phyloP scores from a whole-genome alignment of 2,797 vertebrate species.

The Cheirogaleus major region DNA sequence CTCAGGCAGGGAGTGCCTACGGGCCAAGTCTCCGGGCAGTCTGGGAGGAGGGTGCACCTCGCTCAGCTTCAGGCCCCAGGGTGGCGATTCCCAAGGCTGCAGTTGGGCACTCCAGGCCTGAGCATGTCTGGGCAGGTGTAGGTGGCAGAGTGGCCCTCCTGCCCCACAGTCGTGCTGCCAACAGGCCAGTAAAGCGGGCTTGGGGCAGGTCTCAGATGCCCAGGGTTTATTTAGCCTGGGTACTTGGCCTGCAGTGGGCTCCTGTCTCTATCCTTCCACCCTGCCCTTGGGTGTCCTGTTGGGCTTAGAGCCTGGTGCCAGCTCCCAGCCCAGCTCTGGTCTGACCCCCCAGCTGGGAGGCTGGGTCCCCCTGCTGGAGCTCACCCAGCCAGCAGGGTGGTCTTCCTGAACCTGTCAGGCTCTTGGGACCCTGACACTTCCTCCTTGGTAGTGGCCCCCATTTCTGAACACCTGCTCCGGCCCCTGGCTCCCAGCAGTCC shows the following conservation, averaged over 20 bases:
- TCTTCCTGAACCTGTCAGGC: background rate
- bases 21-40: background rate
- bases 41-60: background rate
- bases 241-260: background rate
- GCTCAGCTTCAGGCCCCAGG: background rate
- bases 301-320: rapidly evolving
- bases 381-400: background rate
- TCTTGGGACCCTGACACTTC: background rate
- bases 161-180: background rate
- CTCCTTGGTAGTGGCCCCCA: no score
- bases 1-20: background rate
- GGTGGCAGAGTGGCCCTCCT: no score
- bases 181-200: background rate
- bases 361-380: background rate
- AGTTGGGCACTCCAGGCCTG: background rate
- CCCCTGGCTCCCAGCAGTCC: background rate
- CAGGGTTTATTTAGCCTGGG: background rate
- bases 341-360: background rate
- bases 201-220: background rate
- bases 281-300: background rate
- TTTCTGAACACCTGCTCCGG: background rate
- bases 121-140: background rate
- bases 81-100: background rate
- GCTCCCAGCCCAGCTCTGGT: background rate
- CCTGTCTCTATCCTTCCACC: background rate